Evolutionary conservation across 2,113 vertebrate genomes (phyloP).

Genomic region (Caranx ignobilis): DNA sequence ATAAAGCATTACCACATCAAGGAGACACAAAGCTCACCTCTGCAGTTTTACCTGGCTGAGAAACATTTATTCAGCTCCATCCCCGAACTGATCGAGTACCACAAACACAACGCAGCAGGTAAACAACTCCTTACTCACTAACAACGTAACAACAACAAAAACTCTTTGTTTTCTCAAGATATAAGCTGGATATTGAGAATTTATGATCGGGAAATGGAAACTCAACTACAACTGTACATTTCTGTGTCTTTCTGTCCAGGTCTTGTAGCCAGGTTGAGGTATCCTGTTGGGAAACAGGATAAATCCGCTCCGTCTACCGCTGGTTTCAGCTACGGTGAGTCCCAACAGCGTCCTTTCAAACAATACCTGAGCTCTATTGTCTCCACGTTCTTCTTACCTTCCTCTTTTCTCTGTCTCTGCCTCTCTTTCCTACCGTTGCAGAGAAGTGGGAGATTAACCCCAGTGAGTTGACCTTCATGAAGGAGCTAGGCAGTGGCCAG

Average conservation of each 20-base stretch:
- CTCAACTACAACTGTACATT: too few species aligned
- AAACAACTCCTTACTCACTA: neutral
- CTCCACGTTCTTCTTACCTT: neutral
- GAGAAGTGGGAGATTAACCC: conserved; percentile 88
- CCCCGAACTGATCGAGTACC: conserved; percentile 94
- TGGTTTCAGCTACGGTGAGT: conserved; percentile 95
- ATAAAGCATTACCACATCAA: conserved; percentile 79
- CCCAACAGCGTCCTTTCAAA: neutral
- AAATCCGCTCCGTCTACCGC: conserved; percentile 90
- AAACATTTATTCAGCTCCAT: conserved; percentile 92
- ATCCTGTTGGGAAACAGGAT: conserved; percentile 88
- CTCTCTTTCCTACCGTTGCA: conserved; percentile 42
- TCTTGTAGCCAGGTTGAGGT: conserved; percentile 91
- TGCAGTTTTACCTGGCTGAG: conserved; percentile 86
- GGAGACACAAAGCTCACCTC: conserved; percentile 10
- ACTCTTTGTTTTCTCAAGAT: too few species aligned
- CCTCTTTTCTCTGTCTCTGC: neutral
- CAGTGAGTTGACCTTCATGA: conserved; percentile 93
- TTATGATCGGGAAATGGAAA: neutral
- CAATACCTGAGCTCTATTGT: neutral
- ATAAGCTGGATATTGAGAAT: too few species aligned
- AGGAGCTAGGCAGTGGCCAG: conserved; percentile 93
- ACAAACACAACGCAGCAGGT: conserved; percentile 97
- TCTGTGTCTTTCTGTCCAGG: conserved; percentile 77
- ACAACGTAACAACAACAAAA: too few species aligned